phyloP scores from a whole-genome alignment of 1,140 invertebrate species.

The Zaprionus davidi region DNA sequence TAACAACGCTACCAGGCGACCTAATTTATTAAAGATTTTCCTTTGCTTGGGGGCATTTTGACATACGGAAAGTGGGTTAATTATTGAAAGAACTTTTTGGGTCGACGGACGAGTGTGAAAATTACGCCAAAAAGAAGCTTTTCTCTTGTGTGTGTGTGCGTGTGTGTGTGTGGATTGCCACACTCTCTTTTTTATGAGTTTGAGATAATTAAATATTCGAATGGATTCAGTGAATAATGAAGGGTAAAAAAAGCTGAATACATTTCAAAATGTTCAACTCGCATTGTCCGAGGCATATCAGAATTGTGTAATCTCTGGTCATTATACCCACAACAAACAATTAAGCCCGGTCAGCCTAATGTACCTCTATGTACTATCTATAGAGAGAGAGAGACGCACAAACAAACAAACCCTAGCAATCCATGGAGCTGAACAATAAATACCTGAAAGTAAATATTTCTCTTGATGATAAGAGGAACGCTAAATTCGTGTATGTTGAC shows the following conservation, averaged over 20 bases:
- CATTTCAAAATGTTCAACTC: not conserved
- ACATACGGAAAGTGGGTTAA: slow-evolving; percentile 26
- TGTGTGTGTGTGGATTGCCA: not conserved
- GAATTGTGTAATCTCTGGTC: slow-evolving; percentile 10
- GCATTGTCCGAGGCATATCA: slow-evolving; percentile 4
- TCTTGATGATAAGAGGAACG: slow-evolving; percentile 53
- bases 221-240: not conserved
- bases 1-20: slow-evolving; percentile 35
- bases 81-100: slow-evolving; percentile 17
- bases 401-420: slow-evolving; percentile 17
- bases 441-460: slow-evolving; percentile 59
- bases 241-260: not conserved
- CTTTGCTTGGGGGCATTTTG: not conserved
- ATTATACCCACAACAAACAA: slow-evolving; percentile 19
- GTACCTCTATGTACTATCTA: too few species aligned
- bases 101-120: not conserved
- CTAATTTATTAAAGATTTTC: slow-evolving; percentile 41
- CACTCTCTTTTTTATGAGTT: not conserved
- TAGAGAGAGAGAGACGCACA: not conserved
- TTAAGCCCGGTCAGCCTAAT: not conserved
- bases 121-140: slow-evolving; percentile 13
- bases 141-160: not conserved
- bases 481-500: slow-evolving; percentile 56
- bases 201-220: slow-evolving; percentile 1
- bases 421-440: slow-evolving; percentile 39